Evolutionary conservation across 2,797 vertebrate species (phyloP).

Genomic region (Macrochelys suwanniensis): DNA sequence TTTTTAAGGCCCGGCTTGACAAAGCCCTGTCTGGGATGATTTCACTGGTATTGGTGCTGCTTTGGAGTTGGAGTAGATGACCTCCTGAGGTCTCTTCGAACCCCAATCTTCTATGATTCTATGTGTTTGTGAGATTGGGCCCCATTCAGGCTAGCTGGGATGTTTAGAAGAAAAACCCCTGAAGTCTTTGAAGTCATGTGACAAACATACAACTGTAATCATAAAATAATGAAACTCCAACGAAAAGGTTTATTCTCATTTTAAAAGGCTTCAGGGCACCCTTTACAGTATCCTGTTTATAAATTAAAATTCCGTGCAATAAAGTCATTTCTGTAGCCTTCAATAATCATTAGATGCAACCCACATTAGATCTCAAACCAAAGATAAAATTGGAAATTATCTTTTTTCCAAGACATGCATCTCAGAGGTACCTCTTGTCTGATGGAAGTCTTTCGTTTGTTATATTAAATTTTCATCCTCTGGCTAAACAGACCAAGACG

Average conservation of each 20-base stretch:
- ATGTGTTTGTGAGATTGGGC: not conserved
- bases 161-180: fast-evolving
- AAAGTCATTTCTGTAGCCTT: not conserved
- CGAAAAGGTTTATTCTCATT: not conserved
- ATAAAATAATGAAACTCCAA: not conserved
- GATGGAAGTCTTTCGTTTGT: not conserved
- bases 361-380: not conserved
- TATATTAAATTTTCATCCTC: not conserved
- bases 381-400: not conserved
- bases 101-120: no score
- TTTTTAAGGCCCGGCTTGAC: no score
- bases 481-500: not conserved
- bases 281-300: not conserved
- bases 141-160: not conserved
- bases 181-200: not conserved
- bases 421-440: not conserved
- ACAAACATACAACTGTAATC: not conserved
- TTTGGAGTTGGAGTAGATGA: no score
- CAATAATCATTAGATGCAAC: not conserved
- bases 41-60: no score
- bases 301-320: not conserved
- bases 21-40: no score
- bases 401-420: not conserved
- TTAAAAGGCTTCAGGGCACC: not conserved
- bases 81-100: no score